A percentile compares a stretch with the other conserved stretches of the same genome.
Conservation (phyloP, 2,113 vertebrate genomes). For the Chitala chitala region DNA sequence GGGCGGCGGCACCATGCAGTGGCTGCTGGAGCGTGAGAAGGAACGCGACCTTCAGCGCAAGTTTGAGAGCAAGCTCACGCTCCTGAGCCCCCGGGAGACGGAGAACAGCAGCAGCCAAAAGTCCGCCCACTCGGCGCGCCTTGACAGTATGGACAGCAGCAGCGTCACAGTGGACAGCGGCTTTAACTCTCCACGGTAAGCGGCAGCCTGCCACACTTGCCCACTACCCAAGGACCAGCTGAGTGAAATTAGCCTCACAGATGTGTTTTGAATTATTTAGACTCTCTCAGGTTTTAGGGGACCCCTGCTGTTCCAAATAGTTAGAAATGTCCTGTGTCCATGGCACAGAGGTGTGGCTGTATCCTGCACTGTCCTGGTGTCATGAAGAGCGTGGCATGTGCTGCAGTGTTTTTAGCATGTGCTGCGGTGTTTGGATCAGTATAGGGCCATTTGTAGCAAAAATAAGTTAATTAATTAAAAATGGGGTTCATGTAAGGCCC, state of each 20-base stretch:
- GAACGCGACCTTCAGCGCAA: conserved; percentile 91
- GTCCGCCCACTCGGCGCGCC: conserved; percentile 86
- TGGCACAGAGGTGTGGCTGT: background rate
- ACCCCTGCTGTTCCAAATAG: background rate
- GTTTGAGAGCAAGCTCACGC: conserved; percentile 94
- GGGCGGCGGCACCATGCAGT: conserved; percentile 90
- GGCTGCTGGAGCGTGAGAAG: conserved; percentile 90
- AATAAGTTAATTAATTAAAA: no score
- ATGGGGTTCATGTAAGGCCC: no score
- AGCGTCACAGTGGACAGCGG: conserved; percentile 98
- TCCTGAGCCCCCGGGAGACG: conserved; percentile 80
- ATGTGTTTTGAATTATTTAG: background rate
- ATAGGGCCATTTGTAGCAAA: no score
- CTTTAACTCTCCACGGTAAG: conserved; percentile 99
- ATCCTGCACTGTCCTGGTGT: background rate
- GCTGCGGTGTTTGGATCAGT: no score
- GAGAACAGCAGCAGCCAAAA: conserved; percentile 80
- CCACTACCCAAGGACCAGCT: background rate
- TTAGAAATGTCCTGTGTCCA: background rate
- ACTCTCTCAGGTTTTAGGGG: conserved; percentile 18
- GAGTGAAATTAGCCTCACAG: background rate
- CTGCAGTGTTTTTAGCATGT: background rate
- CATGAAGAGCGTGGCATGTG: background rate
- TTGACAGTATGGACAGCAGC: conserved; percentile 99
- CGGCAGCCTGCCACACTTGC: conserved; percentile 30